Evolutionary conservation across 1,140 invertebrate species (phyloP), one percentile per base, ranked within the genome.

Genomic region (Chironomus tepperi): DNA sequence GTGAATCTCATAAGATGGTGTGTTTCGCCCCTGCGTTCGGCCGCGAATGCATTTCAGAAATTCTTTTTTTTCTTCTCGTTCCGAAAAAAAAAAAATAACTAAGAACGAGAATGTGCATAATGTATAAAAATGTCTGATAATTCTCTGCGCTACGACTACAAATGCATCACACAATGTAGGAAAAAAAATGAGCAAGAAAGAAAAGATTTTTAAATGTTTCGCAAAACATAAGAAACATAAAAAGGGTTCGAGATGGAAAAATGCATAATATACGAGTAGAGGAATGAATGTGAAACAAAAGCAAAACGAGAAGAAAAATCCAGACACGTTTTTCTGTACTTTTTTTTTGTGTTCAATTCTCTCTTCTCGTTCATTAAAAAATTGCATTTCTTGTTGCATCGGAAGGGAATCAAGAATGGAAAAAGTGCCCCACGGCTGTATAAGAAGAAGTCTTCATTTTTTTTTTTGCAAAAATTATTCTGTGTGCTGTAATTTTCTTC

Each of bases 211-310:
- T 57, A 57, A 57, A 57, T 57, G 47, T 57, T 57, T 57, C 47
- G 47, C 47, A 57, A 57, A 57, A n/a, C 47, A 57, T 57, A 57
- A 57, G 47, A 57, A 57, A n/a, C 47, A 57, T 57, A 57, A 57
- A 57, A 57, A 57, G 47, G 47, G 47, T 57, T 57, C 47, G 47
- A 34, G 24, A 34, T 34, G 47, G 12, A 57, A 57, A 57, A 57
- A 57, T 57, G 47, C 47, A 57, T 57, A 15, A 34, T n/a, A 15
- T 12, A 57, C 47, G 47, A 57, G n/a, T 57, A n/a, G 47, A n/a
- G n/a, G 47, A 57, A 57, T 57, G 47, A 57, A 57, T 34, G 24
- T 34, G 47, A 57, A 57, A 57, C 47, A 57, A 57, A 57, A 57
- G 47, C 47, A 12, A n/a, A 9, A n/a, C 47, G 47, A n/a, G 12